Conservation (phyloP, 2,797 vertebrate species). For the Spea hammondii region DNA sequence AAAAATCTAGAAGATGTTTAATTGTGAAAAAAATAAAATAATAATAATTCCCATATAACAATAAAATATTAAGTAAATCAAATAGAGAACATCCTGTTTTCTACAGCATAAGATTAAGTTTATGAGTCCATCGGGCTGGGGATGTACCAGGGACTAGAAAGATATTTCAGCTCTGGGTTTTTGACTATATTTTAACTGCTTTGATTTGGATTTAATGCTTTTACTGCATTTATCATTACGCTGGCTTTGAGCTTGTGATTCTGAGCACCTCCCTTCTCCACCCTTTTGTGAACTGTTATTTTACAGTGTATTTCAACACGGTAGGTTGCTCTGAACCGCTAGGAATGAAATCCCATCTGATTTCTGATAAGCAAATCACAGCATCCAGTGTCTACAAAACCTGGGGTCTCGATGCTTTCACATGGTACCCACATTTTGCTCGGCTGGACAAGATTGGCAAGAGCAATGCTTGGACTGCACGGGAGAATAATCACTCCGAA, state of each 20-base stretch:
- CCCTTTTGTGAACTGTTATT: conserved; percentile 60
- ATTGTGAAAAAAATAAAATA: no score
- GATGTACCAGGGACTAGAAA: no score
- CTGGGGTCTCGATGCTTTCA: conserved; percentile 88
- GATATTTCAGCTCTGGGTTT: no score
- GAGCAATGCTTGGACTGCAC: conserved; percentile 91
- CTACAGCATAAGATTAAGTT: no score
- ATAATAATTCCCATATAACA: no score
- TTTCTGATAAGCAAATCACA: conserved; percentile 83
- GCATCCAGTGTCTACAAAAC: conserved; percentile 87
- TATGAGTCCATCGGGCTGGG: no score
- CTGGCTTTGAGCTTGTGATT: conserved; percentile 18
- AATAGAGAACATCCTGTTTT: no score
- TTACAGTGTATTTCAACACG: conserved; percentile 80
- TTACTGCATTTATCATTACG: not conserved
- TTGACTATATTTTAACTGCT: not conserved
- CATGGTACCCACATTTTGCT: conserved; percentile 86
- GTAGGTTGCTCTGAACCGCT: conserved; percentile 88
- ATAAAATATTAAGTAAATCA: no score
- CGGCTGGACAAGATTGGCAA: conserved; percentile 90
- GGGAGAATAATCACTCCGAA: conserved; percentile 72
- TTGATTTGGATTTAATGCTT: not conserved
- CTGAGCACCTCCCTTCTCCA: conserved; percentile 57
- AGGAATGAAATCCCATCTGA: conserved; percentile 85
- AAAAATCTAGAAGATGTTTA: no score